Evolutionary conservation across 2,888 invertebrate species (phyloP).

Genomic region (Noctua janthe): DNA sequence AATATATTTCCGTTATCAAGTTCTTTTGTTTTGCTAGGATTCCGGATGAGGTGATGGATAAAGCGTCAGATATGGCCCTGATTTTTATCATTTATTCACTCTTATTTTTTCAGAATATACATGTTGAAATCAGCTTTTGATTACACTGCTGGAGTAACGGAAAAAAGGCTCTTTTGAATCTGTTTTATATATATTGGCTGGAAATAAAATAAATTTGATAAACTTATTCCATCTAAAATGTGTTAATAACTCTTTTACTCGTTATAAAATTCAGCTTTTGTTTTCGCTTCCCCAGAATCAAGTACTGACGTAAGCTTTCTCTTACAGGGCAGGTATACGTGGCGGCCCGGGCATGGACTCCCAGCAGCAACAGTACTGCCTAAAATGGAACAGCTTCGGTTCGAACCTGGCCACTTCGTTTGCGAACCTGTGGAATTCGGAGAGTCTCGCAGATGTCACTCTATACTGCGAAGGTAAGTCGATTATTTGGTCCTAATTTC

Average conservation of each 20-base stretch:
- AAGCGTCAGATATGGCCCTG: slow-evolving; percentile 13
- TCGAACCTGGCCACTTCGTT: slow-evolving; percentile 97
- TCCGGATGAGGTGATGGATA: slow-evolving; percentile 27
- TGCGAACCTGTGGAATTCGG: slow-evolving; percentile 97
- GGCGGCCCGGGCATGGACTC: slow-evolving; percentile 96
- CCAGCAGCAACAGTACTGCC: slow-evolving; percentile 98
- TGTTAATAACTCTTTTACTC: not conserved
- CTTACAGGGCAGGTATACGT: slow-evolving; percentile 92
- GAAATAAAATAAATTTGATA: not conserved
- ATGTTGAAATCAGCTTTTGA: slow-evolving; percentile 23
- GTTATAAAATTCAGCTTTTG: not conserved
- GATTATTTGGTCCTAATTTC: not conserved
- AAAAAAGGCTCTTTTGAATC: not conserved
- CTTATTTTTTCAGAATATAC: slow-evolving; percentile 12
- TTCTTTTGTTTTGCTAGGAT: slow-evolving; percentile 21
- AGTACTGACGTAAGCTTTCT: slow-evolving; percentile 58
- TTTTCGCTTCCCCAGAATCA: not conserved
- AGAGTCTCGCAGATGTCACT: slow-evolving; percentile 97
- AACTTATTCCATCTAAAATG: not conserved
- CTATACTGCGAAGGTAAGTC: slow-evolving; percentile 97
- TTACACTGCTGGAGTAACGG: not conserved
- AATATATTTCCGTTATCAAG: slow-evolving; percentile 17
- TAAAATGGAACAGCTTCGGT: slow-evolving; percentile 99
- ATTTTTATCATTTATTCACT: slow-evolving; percentile 28
- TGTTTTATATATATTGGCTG: not conserved